phyloP scores from a whole-genome alignment of 2,113 vertebrate species.

The Fregetta grallaria region DNA sequence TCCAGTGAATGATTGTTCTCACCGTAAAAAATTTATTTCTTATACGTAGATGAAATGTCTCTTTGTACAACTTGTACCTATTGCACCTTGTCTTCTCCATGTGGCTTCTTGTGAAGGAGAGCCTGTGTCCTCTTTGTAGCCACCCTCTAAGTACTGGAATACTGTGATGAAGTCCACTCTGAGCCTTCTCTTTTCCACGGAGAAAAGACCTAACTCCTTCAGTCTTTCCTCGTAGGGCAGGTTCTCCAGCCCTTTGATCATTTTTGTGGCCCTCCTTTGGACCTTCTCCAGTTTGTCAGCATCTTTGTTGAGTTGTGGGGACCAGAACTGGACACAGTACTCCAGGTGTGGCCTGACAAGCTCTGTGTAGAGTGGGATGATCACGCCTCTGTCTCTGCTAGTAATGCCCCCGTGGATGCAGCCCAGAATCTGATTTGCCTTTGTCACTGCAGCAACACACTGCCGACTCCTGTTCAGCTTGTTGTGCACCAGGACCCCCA shows the following conservation, averaged over 20 bases:
- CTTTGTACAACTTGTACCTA: background rate
- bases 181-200: background rate
- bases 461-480: background rate
- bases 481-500: background rate
- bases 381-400: background rate
- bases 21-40: background rate
- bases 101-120: background rate
- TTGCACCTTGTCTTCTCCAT: background rate
- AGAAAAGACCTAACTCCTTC: background rate
- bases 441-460: background rate
- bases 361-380: background rate
- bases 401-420: background rate
- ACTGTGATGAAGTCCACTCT: background rate
- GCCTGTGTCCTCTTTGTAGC: background rate
- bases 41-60: background rate
- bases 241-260: background rate
- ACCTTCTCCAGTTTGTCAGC: background rate
- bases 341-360: background rate
- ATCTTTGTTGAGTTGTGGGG: background rate
- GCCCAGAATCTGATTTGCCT: background rate
- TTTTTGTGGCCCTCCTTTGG: background rate
- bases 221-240: background rate
- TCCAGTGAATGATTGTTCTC: background rate
- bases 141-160: background rate
- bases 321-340: background rate